These are phyloP conservation scores for Hydrotaea cyrtoneurina DNA, from an alignment of 2,888 invertebrate genomes.

Conservation along the genomic window DNA sequence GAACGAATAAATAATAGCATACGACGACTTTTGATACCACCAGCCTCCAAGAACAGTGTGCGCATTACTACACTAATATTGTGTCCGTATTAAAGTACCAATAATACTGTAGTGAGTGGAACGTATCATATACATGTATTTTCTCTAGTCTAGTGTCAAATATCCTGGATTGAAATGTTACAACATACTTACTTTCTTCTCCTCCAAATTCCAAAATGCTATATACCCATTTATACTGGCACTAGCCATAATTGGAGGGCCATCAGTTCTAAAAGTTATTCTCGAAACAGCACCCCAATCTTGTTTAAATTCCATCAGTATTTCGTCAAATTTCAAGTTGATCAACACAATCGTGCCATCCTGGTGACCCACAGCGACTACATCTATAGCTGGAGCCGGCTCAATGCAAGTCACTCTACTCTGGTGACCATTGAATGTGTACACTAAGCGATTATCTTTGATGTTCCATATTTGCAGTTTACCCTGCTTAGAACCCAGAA, in stretches of 20 bases:
- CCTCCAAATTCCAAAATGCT: slow-evolving; percentile 96
- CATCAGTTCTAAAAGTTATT: slow-evolving; percentile 93
- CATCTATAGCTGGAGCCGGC: slow-evolving; percentile 95
- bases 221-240: slow-evolving; percentile 92
- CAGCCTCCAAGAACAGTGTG: too few species aligned
- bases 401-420: slow-evolving; percentile 87
- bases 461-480: slow-evolving; percentile 94
- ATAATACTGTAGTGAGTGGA: too few species aligned
- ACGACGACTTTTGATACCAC: too few species aligned
- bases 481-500: slow-evolving; percentile 93
- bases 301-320: slow-evolving; percentile 91
- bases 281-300: slow-evolving; percentile 94
- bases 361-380: slow-evolving; percentile 92
- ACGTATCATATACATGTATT: too few species aligned
- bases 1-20: too few species aligned
- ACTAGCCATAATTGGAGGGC: slow-evolving; percentile 91
- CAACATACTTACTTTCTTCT: slow-evolving; percentile 83
- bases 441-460: slow-evolving; percentile 87
- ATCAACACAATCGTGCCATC: slow-evolving; percentile 92
- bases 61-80: too few species aligned
- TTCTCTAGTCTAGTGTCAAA: too few species aligned
- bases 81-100: too few species aligned
- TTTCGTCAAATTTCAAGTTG: slow-evolving; percentile 92
- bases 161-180: too few species aligned
- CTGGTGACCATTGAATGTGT: slow-evolving; percentile 84